Base-by-base conservation (phyloP, 2,888 invertebrate species). In the Anoplius nigerrimus region DNA sequence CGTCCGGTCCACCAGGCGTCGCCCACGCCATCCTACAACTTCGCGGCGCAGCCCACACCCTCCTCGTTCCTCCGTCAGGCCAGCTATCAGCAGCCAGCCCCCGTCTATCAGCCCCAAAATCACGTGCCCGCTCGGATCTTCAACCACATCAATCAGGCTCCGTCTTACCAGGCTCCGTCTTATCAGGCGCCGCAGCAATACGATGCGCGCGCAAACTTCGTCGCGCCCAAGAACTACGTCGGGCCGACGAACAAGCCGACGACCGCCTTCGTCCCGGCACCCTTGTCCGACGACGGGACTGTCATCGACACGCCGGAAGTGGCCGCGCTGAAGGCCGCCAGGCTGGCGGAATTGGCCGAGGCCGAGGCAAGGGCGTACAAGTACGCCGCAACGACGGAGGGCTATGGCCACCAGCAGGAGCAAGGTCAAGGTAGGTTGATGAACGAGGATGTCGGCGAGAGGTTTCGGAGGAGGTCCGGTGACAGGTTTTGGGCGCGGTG, bases 251-350 rank as follows among this genome's bases (percentile, higher is more conserved):
- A 34, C 8, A 78, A 78, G 45, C 16, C 75, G 46, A 73, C 77
- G 58, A 81, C 79, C 24, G 81, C 79, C 24, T 89, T 87, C 70
- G 71, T 84, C n/a, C 88, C 88, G 0, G 88, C 88, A 0, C 88
- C 88, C 0, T 81, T 89, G 24, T 88, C 88, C 21, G 86, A 88
- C 16, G 88, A 89, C 63, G 88, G 88, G 0, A 87, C 87, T 42
- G 88, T 89, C 43, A 73, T 88, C 53, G 88, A 89, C 66, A 89
- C 88, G 3, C 88, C 88, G 63, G 88, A 89, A 81, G 88, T 89
- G 20, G 88, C 88, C 13, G 88, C 88, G 5, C 77, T 89, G 51
- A 89, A 89, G 71, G 86, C 87, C 46, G 80, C 85, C 54, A 82
- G 88, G 59, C 76, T 89, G 46, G 83, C 85, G 22, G 88, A 88